phyloP scores from a whole-genome alignment of 2,113 vertebrate species.

The Dromaius novaehollandiae region DNA sequence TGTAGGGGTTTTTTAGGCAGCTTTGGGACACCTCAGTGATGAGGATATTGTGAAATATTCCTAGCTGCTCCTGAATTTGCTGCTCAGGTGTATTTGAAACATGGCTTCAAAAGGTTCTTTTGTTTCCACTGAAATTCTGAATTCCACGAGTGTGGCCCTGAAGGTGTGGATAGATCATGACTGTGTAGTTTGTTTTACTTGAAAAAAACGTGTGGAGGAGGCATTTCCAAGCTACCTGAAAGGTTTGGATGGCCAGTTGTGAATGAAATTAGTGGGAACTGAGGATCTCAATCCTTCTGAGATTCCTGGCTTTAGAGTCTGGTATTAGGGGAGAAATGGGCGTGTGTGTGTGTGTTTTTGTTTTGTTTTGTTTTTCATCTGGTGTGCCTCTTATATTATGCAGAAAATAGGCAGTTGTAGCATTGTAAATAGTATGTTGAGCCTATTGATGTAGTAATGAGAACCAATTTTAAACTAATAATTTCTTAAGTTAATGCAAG shows the following conservation, averaged over 20 bases:
- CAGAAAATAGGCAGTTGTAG: conserved; percentile 56
- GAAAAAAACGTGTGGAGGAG: too few species aligned
- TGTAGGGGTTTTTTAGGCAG: not conserved
- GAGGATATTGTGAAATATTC: not conserved
- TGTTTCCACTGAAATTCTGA: not conserved
- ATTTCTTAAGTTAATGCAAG: conserved; percentile 35
- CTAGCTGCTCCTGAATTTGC: not conserved
- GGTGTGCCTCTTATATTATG: conserved; percentile 39
- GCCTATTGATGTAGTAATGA: conserved; percentile 18
- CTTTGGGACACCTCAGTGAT: not conserved
- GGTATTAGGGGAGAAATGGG: not conserved
- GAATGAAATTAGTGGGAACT: not conserved
- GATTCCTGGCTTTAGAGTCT: not conserved
- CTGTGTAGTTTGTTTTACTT: not conserved
- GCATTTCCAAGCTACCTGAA: not conserved
- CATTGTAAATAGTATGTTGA: conserved; percentile 56
- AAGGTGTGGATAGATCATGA: not conserved
- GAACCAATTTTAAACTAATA: conserved; percentile 55
- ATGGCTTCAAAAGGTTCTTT: not conserved
- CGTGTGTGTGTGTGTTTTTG: too few species aligned
- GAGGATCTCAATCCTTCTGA: not conserved
- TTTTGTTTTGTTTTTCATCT: not conserved
- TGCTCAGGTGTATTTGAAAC: not conserved
- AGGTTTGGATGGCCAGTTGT: not conserved
- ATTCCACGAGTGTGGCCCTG: not conserved